Percentiles rank a stretch among this genome's conserved stretches.
Evolutionary conservation across 2,113 vertebrate species (phyloP).

Genomic region (Brachyhypopomus occidentalis): DNA sequence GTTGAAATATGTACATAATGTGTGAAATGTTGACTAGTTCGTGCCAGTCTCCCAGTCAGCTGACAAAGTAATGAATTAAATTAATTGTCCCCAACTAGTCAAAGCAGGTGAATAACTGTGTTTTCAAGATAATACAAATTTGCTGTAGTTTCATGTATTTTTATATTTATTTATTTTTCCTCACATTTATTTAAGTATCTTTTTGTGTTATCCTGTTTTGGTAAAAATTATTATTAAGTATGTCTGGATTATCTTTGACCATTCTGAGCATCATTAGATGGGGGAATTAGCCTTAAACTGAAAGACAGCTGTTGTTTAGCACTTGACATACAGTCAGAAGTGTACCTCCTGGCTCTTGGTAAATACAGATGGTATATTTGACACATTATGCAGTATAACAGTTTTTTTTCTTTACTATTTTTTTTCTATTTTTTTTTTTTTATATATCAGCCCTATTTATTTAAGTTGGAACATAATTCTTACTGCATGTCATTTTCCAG

Average conservation of each 20-base stretch:
- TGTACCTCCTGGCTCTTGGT: conserved; percentile 9
- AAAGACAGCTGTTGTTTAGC: conserved; percentile 24
- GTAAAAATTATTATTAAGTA: not conserved
- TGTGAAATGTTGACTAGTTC: not conserved
- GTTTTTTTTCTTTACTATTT: not conserved
- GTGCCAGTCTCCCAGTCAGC: not conserved
- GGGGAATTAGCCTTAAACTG: conserved; percentile 23
- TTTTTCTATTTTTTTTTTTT: not conserved
- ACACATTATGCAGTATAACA: not conserved
- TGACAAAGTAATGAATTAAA: not conserved
- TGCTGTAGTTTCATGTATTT: not conserved
- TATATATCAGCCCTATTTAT: not conserved
- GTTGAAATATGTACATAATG: conserved; percentile 2
- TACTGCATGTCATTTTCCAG: not conserved
- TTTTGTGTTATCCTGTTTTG: not conserved
- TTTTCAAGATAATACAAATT: no score
- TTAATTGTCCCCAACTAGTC: no score
- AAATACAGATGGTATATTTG: not conserved
- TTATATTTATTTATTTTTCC: not conserved
- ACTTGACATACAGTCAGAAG: not conserved
- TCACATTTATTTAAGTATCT: not conserved
- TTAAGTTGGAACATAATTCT: not conserved
- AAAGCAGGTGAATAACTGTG: not conserved
- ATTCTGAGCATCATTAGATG: not conserved
- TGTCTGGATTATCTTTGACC: not conserved